Evolutionary conservation across 2,113 vertebrate species (phyloP).

Genomic region (Pyxicephalus adspersus): DNA sequence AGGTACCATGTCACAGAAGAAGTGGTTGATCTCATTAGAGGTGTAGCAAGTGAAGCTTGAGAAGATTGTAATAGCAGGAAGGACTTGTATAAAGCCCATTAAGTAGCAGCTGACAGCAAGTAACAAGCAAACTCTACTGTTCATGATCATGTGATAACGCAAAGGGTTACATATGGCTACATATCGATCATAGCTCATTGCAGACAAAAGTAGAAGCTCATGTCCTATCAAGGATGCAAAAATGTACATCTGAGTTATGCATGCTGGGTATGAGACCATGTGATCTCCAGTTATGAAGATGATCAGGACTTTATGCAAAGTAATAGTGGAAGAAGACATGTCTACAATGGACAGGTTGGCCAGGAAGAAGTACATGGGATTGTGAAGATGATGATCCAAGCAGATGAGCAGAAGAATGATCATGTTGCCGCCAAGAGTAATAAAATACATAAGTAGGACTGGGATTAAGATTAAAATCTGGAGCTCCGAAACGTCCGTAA

Average conservation of each 20-base stretch:
- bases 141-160: constrained; percentile 20
- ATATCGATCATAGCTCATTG: constrained; percentile 42
- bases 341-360: constrained; percentile 22
- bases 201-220: constrained; percentile 25
- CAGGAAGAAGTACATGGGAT: constrained; percentile 44
- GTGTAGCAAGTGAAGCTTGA: neutral
- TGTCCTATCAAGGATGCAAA: constrained; percentile 2
- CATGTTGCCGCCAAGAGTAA: constrained; percentile 20
- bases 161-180: constrained; percentile 36
- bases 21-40: constrained; percentile 21
- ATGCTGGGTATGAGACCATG: neutral
- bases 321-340: neutral
- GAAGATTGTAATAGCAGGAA: neutral
- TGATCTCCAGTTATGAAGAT: constrained; percentile 17
- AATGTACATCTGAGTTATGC: constrained; percentile 23
- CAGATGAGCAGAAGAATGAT: constrained; percentile 15
- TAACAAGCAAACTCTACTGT: constrained; percentile 4
- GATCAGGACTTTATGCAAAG: constrained; percentile 19
- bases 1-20: constrained; percentile 36
- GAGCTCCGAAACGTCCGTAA: constrained; percentile 11
- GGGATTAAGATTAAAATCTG: constrained; percentile 29
- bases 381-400: constrained; percentile 25
- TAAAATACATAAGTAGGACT: constrained; percentile 21
- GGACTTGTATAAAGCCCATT: constrained; percentile 4
- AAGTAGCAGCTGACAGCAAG: neutral